A percentile compares a stretch with the other conserved stretches of the same genome.
Evolutionary conservation across 2,888 invertebrate species (phyloP).

Genomic region (Macrophya alboannulata): DNA sequence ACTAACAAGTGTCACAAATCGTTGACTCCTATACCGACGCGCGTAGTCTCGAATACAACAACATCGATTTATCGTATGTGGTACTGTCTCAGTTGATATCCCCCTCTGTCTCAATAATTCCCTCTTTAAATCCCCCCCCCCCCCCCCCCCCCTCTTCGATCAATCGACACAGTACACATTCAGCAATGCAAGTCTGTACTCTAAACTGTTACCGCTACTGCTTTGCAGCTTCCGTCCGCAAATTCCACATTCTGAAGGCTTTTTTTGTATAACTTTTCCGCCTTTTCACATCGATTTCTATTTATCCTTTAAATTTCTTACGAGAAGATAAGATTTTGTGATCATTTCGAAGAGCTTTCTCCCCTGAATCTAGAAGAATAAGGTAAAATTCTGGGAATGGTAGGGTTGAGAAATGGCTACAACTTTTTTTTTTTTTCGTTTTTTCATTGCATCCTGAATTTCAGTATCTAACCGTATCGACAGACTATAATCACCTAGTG

Average conservation of each 20-base stretch:
- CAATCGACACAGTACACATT: slow-evolving; percentile 3
- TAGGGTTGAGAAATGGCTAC: not conserved
- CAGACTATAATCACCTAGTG: not conserved
- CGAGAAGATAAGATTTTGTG: not conserved
- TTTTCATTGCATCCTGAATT: slow-evolving; percentile 2
- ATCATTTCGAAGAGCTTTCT: not conserved
- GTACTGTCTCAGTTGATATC: slow-evolving; percentile 14
- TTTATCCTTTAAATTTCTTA: slow-evolving; percentile 5
- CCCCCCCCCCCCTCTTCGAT: not conserved
- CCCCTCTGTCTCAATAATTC: slow-evolving; percentile 30
- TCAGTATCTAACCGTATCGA: slow-evolving; percentile 24
- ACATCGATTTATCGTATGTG: slow-evolving; percentile 48
- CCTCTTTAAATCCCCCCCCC: slow-evolving; percentile 15
- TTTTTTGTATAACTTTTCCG: not conserved
- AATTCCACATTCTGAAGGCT: not conserved
- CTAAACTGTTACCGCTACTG: not conserved
- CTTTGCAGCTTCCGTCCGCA: not conserved
- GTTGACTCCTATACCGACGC: slow-evolving; percentile 6
- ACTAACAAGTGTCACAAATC: slow-evolving; percentile 40
- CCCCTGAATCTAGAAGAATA: not conserved
- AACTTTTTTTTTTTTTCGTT: not conserved
- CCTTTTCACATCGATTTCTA: not conserved
- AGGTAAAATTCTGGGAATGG: not conserved
- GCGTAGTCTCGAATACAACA: slow-evolving; percentile 28
- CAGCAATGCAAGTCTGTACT: not conserved